A percentile compares a stretch with the other conserved stretches of the same genome.
Evolutionary conservation across 2,888 invertebrate species (phyloP).

Genomic region (Synergus umbraculus): DNA sequence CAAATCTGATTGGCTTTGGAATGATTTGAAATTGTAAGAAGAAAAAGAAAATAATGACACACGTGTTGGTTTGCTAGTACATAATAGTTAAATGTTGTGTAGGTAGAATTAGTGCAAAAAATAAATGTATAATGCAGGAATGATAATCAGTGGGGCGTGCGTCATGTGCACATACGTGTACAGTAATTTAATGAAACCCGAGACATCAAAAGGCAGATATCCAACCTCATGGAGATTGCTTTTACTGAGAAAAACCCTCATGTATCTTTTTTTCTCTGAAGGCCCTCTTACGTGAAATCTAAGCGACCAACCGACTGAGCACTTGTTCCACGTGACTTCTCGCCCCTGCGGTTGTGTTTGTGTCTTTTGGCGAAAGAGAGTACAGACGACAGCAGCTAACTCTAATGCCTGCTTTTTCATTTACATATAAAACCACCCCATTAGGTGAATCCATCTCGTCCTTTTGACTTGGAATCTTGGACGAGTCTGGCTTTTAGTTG

Average conservation of each 20-base stretch:
- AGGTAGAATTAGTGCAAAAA: conserved; percentile 6
- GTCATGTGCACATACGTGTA: conserved; percentile 10
- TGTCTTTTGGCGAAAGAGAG: conserved; percentile 45
- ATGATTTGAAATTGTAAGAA: too few species aligned
- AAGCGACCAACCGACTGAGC: conserved; percentile 51
- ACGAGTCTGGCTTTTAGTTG: conserved; percentile 14
- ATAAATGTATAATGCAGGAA: neutral
- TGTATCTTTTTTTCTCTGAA: conserved; percentile 51
- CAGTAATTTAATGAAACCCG: conserved; percentile 25
- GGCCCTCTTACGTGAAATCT: conserved; percentile 47
- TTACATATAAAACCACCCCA: conserved; percentile 46
- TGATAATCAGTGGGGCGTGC: neutral
- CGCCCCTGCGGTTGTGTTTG: conserved; percentile 48
- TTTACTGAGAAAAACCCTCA: conserved; percentile 35
- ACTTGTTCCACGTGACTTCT: conserved; percentile 60
- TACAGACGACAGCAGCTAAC: conserved; percentile 1
- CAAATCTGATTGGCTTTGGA: too few species aligned
- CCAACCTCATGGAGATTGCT: conserved; percentile 42
- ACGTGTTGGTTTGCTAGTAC: too few species aligned
- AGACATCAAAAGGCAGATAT: conserved; percentile 31
- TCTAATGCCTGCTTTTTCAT: conserved; percentile 19
- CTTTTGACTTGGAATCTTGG: conserved; percentile 7
- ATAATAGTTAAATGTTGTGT: too few species aligned
- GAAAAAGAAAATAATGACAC: too few species aligned
- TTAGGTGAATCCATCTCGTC: conserved; percentile 55